A percentile compares a stretch with the other conserved stretches of the same genome.
phyloP scores from a whole-genome alignment of 2,888 invertebrate species.

The Aethes cnicana region DNA sequence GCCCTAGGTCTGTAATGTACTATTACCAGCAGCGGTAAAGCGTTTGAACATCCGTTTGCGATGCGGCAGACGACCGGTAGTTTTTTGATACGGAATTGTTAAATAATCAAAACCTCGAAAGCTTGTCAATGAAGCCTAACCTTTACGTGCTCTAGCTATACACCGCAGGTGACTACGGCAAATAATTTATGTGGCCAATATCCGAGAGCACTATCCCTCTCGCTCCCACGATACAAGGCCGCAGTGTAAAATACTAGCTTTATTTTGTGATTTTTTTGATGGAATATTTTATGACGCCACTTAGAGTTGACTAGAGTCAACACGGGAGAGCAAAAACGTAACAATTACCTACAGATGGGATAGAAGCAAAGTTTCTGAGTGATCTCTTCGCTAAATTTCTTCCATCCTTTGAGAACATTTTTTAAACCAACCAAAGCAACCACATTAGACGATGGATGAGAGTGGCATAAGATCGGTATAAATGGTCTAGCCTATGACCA shows the following conservation, averaged over 20 bases:
- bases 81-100: no score
- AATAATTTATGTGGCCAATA: constrained; percentile 54
- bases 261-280: background rate
- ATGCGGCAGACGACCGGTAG: no score
- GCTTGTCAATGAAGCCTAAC: background rate
- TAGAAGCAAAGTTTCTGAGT: no score
- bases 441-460: no score
- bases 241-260: background rate
- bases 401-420: no score
- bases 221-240: constrained; percentile 15
- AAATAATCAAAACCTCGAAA: background rate
- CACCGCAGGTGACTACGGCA: constrained; percentile 38
- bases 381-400: no score
- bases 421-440: no score
- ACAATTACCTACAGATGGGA: background rate
- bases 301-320: background rate
- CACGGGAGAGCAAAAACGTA: background rate
- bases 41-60: no score
- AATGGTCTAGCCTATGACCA: no score
- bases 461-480: no score
- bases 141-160: background rate
- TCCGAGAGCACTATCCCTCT: constrained; percentile 39
- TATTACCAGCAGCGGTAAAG: no score
- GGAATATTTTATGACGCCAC: background rate
- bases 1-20: no score